Conservation (phyloP, 2,888 invertebrate species). For the Digitonthophagus gazella region DNA sequence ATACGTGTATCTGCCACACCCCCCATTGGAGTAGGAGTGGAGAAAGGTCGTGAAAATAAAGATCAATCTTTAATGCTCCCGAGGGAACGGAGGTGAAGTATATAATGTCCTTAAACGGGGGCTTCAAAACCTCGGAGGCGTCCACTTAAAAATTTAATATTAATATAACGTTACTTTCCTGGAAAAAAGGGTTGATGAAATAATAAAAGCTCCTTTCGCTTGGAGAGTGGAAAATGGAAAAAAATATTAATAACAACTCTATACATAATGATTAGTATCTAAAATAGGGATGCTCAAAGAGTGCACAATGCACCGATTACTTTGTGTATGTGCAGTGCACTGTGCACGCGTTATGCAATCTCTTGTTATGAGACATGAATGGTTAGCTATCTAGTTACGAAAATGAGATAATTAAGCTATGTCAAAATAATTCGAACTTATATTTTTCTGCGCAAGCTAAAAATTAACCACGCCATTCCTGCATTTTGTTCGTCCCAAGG, state of each 20-base stretch:
- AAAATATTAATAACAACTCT: not conserved
- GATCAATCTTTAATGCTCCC: not conserved
- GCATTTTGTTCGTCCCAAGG: too few species aligned
- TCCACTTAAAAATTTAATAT: not conserved
- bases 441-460: too few species aligned
- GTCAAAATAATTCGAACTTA: too few species aligned
- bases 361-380: too few species aligned
- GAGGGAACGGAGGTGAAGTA: not conserved
- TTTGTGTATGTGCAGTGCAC: too few species aligned
- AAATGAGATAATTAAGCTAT: too few species aligned
- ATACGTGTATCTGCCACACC: not conserved
- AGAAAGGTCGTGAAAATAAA: not conserved
- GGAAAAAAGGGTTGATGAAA: not conserved
- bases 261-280: not conserved
- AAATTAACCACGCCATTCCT: too few species aligned
- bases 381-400: too few species aligned
- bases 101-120: not conserved
- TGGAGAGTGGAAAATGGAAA: not conserved
- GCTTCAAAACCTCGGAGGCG: not conserved
- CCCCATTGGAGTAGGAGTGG: not conserved
- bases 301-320: too few species aligned
- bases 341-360: too few species aligned
- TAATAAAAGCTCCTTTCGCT: not conserved
- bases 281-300: too few species aligned
- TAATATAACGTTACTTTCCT: not conserved